Conservation (phyloP, 2,888 invertebrate species). For the Gibbula magus region DNA sequence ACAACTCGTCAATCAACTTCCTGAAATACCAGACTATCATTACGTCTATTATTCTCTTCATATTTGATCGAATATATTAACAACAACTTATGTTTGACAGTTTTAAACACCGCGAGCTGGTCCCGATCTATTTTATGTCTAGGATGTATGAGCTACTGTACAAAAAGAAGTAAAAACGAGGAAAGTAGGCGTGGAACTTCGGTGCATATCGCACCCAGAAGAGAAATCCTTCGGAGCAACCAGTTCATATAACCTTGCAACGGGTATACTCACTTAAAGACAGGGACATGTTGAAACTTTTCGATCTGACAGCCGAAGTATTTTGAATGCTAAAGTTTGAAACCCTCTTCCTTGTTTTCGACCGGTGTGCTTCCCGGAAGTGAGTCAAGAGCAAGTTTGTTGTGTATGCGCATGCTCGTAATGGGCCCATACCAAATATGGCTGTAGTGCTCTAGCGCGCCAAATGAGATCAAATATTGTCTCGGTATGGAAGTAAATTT, state of each 20-base stretch:
- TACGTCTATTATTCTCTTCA: too few relatives aligned
- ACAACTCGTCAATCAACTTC: too few relatives aligned
- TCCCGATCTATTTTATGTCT: background rate
- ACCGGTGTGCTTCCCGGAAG: conserved; percentile 42
- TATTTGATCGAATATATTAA: too few relatives aligned
- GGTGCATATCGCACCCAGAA: background rate
- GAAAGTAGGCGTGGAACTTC: background rate
- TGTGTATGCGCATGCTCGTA: conserved; percentile 8
- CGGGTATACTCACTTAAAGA: conserved; percentile 33
- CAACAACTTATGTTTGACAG: too few relatives aligned
- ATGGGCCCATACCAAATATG: conserved; percentile 11
- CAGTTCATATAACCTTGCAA: background rate
- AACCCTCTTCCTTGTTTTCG: conserved; percentile 40
- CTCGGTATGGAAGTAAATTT: background rate
- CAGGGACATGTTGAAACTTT: conserved; percentile 25
- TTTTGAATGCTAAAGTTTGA: background rate
- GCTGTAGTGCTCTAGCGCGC: background rate
- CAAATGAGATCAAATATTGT: conserved; percentile 8
- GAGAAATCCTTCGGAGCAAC: background rate
- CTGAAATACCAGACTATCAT: too few relatives aligned
- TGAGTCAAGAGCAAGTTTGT: conserved; percentile 33
- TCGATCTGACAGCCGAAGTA: background rate
- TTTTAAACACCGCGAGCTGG: too few relatives aligned
- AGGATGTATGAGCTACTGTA: too few relatives aligned
- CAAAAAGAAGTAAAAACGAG: background rate